phyloP scores from a whole-genome alignment of 2,113 vertebrate species.

The Zosterops lateralis region DNA sequence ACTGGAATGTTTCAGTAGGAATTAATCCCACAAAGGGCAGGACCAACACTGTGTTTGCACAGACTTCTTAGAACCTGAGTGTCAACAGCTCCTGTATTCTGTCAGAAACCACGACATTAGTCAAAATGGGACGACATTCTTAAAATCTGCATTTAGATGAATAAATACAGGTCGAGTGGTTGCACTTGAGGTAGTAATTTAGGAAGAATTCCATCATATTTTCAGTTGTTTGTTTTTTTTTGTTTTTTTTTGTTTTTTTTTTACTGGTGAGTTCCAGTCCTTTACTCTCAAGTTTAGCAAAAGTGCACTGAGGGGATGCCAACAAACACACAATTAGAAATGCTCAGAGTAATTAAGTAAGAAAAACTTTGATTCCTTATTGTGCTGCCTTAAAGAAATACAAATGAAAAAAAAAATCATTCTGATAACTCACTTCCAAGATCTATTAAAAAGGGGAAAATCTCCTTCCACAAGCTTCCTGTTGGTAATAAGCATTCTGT shows the following conservation, averaged over 20 bases:
- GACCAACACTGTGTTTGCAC: background rate
- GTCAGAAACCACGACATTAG: background rate
- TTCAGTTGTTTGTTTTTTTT: too few relatives aligned
- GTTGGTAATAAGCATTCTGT: background rate
- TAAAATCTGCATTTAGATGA: conserved; percentile 38
- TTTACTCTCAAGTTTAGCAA: background rate
- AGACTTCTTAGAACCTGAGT: background rate
- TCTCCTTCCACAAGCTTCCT: background rate
- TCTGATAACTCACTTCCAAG: background rate
- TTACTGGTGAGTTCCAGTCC: background rate
- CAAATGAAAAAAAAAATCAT: background rate
- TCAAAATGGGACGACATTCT: background rate
- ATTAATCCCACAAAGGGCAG: background rate
- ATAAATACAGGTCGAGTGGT: background rate
- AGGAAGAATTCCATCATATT: background rate
- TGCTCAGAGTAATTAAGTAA: background rate
- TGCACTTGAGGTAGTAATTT: background rate
- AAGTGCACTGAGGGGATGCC: background rate
- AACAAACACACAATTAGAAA: background rate
- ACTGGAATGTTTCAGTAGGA: background rate
- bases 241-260: background rate
- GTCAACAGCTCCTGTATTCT: background rate
- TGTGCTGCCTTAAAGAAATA: conserved; percentile 1
- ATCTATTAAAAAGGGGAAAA: background rate
- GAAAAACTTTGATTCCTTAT: background rate